Base-by-base conservation (phyloP, 2,888 invertebrate species). In the Catocala nupta region DNA sequence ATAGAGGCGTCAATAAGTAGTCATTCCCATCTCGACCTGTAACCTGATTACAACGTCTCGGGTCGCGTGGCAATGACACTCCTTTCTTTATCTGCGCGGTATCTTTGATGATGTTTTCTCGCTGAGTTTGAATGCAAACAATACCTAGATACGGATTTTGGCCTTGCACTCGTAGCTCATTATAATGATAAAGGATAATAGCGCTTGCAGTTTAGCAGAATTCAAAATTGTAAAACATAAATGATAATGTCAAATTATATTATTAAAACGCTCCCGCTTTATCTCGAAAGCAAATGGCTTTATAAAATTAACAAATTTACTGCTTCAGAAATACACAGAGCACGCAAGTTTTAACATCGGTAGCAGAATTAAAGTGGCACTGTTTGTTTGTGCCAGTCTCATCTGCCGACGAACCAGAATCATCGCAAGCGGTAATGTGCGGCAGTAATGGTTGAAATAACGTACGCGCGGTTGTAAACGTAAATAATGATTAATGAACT, bases 1-100 rank as follows among this genome's bases (percentile, higher is more conserved):
- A 81, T 80, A 85, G 84, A 84, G 85, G 85, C 86, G 88, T 88
- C 90, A 90, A 90, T 90, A 87, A 88, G 83, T 81, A 81, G 78
- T 82, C 90, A 92, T 93, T 90, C 92, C 86, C 80, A 78, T 71
- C 70, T 78, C 76, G 86, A 87, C 87, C 87, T 83, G 82, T 83
- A 81, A 82, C 86, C 85, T 81, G 78, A 83, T 86, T 84, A 82
- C 73, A 64, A 34, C 47, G 70, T 66, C 73, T 69, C 63, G 65
- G 68, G 65, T 71, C 68, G 60, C 60, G 65, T 67, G 69, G 64
- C 75, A 71, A 66, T 73, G 71, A 71, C 69, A 59, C 71, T 71
- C 63, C 70, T 75, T 73, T 77, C 75, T 75, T 77, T 75, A 71
- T 77, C 75, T 62, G 36, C 39, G 69, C 75, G 72, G 66, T 60